Percentiles rank a stretch among this genome's conserved stretches.
Evolutionary conservation across 2,113 vertebrate species (phyloP).

Genomic region (Coreoperca whiteheadi): DNA sequence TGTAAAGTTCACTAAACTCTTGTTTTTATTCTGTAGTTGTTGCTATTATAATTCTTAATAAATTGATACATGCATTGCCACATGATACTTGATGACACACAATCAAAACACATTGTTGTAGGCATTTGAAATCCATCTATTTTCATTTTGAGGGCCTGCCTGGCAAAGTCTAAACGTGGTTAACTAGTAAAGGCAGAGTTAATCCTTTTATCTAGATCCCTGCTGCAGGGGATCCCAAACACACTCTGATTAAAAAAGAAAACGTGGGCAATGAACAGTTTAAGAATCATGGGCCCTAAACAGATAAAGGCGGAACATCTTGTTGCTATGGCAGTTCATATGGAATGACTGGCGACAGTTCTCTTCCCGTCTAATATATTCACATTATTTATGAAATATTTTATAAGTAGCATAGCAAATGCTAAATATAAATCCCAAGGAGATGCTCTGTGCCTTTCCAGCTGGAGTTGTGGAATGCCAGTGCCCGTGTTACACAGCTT

Average conservation of each 20-base stretch:
- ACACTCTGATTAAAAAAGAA: slow-evolving; percentile 87
- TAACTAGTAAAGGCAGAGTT: slow-evolving; percentile 87
- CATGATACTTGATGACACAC: slow-evolving; percentile 71
- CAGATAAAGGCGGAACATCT: slow-evolving; percentile 85
- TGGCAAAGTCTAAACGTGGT: slow-evolving; percentile 85
- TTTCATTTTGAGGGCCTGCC: slow-evolving; percentile 82
- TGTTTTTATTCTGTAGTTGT: slow-evolving; percentile 3
- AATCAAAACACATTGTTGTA: slow-evolving; percentile 72
- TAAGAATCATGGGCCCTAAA: slow-evolving; percentile 84
- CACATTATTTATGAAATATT: slow-evolving; percentile 88
- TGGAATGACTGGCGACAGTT: slow-evolving; percentile 83
- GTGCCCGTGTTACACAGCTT: slow-evolving; percentile 71
- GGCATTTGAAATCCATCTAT: slow-evolving; percentile 81
- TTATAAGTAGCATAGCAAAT: slow-evolving; percentile 86
- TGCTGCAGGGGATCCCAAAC: slow-evolving; percentile 88
- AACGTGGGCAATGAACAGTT: slow-evolving; percentile 87
- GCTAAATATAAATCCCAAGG: slow-evolving; percentile 86
- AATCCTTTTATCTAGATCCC: slow-evolving; percentile 89
- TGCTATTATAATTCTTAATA: slow-evolving; percentile 38
- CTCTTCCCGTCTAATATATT: slow-evolving; percentile 82
- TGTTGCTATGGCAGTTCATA: slow-evolving; percentile 86
- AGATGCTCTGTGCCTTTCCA: slow-evolving; percentile 77
- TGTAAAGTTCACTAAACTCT: neutral
- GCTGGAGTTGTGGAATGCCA: slow-evolving; percentile 71
- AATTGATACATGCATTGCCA: slow-evolving; percentile 35